A percentile compares a stretch with the other conserved stretches of the same genome.
Evolutionary conservation across 2,888 invertebrate species (phyloP).

Genomic region (Oxycera nigricornis): DNA sequence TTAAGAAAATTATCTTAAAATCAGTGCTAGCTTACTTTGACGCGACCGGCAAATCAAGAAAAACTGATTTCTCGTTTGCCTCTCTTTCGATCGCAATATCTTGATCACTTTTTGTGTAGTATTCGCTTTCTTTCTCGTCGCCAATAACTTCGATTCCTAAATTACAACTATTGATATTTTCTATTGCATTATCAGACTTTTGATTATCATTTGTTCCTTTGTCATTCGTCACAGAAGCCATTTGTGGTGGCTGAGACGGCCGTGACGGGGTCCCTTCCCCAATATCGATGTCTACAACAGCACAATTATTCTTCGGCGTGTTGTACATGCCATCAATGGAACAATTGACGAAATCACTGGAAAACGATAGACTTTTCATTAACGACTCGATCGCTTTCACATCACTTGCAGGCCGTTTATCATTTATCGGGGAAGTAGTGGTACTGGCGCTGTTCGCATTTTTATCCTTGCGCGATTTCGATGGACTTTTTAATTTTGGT

Average conservation of each 20-base stretch:
- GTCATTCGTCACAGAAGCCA: not conserved
- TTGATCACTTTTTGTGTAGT: conserved; percentile 60
- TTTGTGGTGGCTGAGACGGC: not conserved
- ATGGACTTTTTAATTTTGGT: conserved; percentile 52
- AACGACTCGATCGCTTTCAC: conserved; percentile 53
- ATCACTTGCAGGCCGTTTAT: conserved; percentile 7
- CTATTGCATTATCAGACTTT: not conserved
- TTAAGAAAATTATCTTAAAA: no score
- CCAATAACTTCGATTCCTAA: conserved; percentile 6
- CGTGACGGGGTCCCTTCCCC: conserved; percentile 6
- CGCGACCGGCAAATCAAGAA: conserved; percentile 50
- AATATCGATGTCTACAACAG: conserved; percentile 46
- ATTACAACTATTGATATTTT: conserved; percentile 12
- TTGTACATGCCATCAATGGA: conserved; percentile 56
- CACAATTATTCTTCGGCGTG: conserved; percentile 58
- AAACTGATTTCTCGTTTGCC: conserved; percentile 44
- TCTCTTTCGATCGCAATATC: conserved; percentile 55
- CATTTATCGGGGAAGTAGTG: not conserved
- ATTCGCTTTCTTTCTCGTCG: conserved; percentile 49
- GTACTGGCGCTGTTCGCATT: conserved; percentile 3
- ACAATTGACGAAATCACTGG: conserved; percentile 54
- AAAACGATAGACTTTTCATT: conserved; percentile 58
- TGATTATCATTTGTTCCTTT: not conserved
- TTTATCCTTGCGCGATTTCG: conserved; percentile 49
- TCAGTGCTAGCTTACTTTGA: not conserved